Percentiles rank a stretch among this genome's conserved stretches.
Conservation (phyloP, 1,140 invertebrate species). For the Drosophila elegans region DNA sequence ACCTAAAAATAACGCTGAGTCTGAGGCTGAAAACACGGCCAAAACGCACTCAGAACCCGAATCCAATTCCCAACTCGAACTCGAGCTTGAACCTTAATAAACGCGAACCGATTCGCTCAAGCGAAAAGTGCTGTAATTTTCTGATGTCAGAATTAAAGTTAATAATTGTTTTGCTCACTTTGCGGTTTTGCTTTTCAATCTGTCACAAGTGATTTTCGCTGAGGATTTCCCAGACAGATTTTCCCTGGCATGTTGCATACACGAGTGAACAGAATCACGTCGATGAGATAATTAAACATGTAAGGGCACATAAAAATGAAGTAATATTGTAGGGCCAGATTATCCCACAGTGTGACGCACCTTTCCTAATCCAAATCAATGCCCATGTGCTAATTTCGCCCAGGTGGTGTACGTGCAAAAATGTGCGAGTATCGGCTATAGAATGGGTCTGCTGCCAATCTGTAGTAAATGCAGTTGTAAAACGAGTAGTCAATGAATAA, state of each 20-base stretch:
- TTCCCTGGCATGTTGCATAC: slow-evolving; percentile 2
- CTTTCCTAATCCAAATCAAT: slow-evolving; percentile 23
- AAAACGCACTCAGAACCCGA: slow-evolving; percentile 13
- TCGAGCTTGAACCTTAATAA: slow-evolving; percentile 3
- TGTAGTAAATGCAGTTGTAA: slow-evolving; percentile 57
- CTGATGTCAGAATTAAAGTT: slow-evolving; percentile 13
- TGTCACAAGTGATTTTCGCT: slow-evolving; percentile 24
- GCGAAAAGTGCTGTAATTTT: slow-evolving; percentile 56
- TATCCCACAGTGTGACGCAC: slow-evolving; percentile 18
- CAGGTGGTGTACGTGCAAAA: slow-evolving; percentile 64
- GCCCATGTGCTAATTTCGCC: slow-evolving; percentile 56
- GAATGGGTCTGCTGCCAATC: slow-evolving; percentile 8
- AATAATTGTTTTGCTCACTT: slow-evolving; percentile 43
- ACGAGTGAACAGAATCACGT: slow-evolving; percentile 5
- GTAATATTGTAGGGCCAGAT: slow-evolving; percentile 41
- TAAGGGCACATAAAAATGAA: slow-evolving; percentile 38
- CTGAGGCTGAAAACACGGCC: slow-evolving; percentile 1
- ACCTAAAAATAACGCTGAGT: slow-evolving; percentile 56
- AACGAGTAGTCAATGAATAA: slow-evolving; percentile 55
- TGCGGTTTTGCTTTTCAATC: slow-evolving; percentile 35
- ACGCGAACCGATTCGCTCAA: slow-evolving; percentile 25
- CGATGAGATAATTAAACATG: slow-evolving; percentile 32
- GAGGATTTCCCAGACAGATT: slow-evolving; percentile 22
- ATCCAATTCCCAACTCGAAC: neutral
- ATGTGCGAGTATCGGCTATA: slow-evolving; percentile 39